Percentiles rank a stretch among this genome's conserved stretches.
Evolutionary conservation across 2,797 vertebrate genomes (phyloP).

Genomic region (Coccyzus lansbergi): DNA sequence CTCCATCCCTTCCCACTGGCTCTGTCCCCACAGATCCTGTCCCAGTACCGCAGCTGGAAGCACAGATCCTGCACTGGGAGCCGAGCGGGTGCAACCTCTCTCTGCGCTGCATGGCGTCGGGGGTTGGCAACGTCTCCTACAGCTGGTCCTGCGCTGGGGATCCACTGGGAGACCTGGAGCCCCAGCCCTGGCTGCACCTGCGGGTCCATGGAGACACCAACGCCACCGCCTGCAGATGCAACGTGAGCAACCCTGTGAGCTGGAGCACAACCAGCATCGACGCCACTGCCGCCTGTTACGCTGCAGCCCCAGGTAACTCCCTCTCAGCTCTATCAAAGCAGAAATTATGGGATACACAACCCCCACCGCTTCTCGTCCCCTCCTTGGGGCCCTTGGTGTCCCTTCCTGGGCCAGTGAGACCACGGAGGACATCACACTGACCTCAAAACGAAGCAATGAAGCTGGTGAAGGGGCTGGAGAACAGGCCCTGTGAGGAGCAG

Average conservation of each 20-base stretch:
- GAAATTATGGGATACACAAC: rapidly evolving
- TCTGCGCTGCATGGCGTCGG: not conserved
- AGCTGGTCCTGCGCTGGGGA: not conserved
- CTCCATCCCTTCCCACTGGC: not conserved
- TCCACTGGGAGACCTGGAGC: rapidly evolving
- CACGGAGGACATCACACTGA: rapidly evolving
- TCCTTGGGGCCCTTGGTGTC: rapidly evolving
- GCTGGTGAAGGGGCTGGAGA: too few species aligned
- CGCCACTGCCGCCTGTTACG: rapidly evolving
- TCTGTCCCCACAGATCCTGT: not conserved
- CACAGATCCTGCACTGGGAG: rapidly evolving
- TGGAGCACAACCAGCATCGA: rapidly evolving
- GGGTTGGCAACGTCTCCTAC: not conserved
- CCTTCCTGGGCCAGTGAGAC: not conserved
- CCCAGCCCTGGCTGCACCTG: rapidly evolving
- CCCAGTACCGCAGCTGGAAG: rapidly evolving
- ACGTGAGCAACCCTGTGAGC: not conserved
- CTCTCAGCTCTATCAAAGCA: rapidly evolving
- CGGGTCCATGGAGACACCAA: rapidly evolving
- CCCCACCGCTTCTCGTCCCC: not conserved
- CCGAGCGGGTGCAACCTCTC: not conserved
- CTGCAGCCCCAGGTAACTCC: rapidly evolving
- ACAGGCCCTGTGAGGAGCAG: too few species aligned
- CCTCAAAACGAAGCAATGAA: rapidly evolving
- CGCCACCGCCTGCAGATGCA: rapidly evolving